Percentiles rank a stretch among this genome's conserved stretches.
Conservation (phyloP, 2,888 invertebrate genomes). For the Diaprepes abbreviatus region DNA sequence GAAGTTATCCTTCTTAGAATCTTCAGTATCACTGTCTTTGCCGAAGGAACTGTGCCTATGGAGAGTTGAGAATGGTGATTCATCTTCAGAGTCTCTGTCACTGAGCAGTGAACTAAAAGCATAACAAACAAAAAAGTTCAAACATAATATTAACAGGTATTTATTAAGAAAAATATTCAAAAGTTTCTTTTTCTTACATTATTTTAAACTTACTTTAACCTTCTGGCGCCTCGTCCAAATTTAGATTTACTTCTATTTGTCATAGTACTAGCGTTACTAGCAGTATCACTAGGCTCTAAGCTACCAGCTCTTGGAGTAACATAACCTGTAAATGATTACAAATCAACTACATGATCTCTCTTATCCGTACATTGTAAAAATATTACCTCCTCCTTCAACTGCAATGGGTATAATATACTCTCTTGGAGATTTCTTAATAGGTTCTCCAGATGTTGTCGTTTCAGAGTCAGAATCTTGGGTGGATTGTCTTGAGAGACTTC, state of each 20-base stretch:
- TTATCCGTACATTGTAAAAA: no score
- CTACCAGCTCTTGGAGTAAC: conserved; percentile 83
- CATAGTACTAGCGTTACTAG: conserved; percentile 72
- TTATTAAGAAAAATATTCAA: background rate
- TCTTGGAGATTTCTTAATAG: conserved; percentile 89
- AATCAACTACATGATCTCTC: no score
- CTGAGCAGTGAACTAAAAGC: conserved; percentile 73
- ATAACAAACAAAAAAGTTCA: background rate
- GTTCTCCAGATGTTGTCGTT: conserved; percentile 74
- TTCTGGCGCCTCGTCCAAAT: conserved; percentile 72
- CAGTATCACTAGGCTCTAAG: conserved; percentile 79
- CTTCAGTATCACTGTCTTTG: conserved; percentile 74
- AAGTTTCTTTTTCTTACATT: background rate
- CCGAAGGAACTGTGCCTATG: conserved; percentile 73
- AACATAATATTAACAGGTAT: no score
- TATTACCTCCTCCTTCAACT: conserved; percentile 85
- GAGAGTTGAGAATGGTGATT: conserved; percentile 73
- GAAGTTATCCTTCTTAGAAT: conserved; percentile 68
- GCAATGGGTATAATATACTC: conserved; percentile 96
- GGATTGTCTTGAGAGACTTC: conserved; percentile 73
- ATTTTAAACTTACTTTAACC: conserved; percentile 76
- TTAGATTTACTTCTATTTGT: conserved; percentile 69
- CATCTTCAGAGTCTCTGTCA: conserved; percentile 80
- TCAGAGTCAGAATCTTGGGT: conserved; percentile 81
- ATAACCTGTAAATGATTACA: conserved; percentile 72